Evolutionary conservation across 1,140 invertebrate genomes (phyloP).

Genomic region (Drosophila rufa): DNA sequence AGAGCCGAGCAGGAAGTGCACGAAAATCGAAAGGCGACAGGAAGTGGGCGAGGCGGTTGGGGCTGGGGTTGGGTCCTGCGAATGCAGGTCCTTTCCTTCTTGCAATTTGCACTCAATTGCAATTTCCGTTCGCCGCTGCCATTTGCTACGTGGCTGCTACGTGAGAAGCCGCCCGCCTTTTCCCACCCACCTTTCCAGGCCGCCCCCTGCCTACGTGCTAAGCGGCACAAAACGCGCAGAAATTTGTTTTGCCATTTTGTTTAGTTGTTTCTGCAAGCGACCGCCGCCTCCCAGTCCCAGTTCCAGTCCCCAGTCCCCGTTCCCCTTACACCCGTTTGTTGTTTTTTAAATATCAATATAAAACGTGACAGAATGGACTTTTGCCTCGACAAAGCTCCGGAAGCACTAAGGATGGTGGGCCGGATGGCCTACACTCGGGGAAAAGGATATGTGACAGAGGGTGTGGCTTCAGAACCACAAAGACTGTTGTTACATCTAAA

Average conservation of each 20-base stretch:
- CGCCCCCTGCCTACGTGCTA: constrained; percentile 42
- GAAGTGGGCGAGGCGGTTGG: constrained; percentile 4
- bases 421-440: not conserved
- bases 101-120: constrained; percentile 81
- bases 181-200: too few species aligned
- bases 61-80: not conserved
- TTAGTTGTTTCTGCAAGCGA: constrained; percentile 56
- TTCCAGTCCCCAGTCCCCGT: not conserved
- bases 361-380: constrained; percentile 74
- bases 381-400: constrained; percentile 40
- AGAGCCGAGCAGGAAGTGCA: constrained; percentile 6
- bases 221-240: constrained; percentile 66
- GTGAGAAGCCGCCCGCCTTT: constrained; percentile 8
- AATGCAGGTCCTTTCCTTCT: constrained; percentile 44
- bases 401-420: constrained; percentile 9
- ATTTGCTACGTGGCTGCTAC: constrained; percentile 70
- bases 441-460: not conserved
- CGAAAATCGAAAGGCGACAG: constrained; percentile 25
- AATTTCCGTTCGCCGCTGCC: constrained; percentile 74
- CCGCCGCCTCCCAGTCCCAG: not conserved
- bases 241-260: constrained; percentile 81
- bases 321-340: constrained; percentile 12
- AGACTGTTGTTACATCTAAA: too few species aligned
- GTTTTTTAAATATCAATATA: constrained; percentile 81
- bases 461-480: too few species aligned